phyloP scores from a whole-genome alignment of 2,113 vertebrate genomes.

The Corythoichthys haematopterus region DNA sequence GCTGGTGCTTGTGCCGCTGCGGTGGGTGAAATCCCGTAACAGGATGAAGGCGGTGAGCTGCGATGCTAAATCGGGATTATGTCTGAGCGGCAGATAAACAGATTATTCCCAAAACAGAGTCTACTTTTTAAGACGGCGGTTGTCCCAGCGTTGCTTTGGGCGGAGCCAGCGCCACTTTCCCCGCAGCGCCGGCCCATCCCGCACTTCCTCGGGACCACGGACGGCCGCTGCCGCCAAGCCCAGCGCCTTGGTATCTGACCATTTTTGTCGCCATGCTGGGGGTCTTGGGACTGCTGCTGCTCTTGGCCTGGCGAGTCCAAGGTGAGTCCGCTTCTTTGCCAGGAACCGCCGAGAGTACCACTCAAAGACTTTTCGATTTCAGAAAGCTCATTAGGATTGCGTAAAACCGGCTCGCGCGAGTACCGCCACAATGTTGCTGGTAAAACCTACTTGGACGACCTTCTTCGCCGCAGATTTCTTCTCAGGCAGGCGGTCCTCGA shows the following conservation, averaged over 20 bases:
- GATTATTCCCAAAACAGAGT: conserved; percentile 85
- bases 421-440: too few relatives aligned
- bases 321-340: conserved; percentile 70
- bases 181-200: conserved; percentile 6
- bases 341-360: too few relatives aligned
- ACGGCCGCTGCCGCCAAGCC: conserved; percentile 12
- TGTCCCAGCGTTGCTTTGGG: conserved; percentile 13
- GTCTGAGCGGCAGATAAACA: conserved; percentile 86
- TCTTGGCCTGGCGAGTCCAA: conserved; percentile 73
- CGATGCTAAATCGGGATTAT: conserved; percentile 85
- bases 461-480: too few relatives aligned
- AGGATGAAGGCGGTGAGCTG: conserved; percentile 78
- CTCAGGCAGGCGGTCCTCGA: too few relatives aligned
- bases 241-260: background rate
- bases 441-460: too few relatives aligned
- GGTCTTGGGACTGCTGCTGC: conserved; percentile 68
- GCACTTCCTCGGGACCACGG: background rate
- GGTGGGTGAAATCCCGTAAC: conserved; percentile 79
- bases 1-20: too few relatives aligned
- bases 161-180: background rate
- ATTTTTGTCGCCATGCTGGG: conserved; percentile 71
- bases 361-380: background rate
- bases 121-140: conserved; percentile 69
- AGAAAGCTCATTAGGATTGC: background rate
- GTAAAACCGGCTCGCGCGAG: background rate